Evolutionary conservation across 2,113 vertebrate species (phyloP).

Genomic region (Carassius carassius): DNA sequence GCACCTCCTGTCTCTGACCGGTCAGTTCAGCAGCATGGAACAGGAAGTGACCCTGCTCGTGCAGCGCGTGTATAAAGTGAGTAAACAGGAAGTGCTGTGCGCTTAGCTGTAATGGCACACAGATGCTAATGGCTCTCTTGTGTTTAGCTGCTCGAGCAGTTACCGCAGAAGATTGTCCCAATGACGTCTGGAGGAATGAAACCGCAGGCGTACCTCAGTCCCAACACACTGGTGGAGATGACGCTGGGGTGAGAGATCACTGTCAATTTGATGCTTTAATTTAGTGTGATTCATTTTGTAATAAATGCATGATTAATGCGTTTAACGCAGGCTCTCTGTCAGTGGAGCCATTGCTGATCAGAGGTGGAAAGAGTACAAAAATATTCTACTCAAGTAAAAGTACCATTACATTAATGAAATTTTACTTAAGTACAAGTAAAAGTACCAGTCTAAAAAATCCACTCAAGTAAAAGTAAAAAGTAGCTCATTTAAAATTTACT

Average conservation of each 20-base stretch:
- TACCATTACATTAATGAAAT: no score
- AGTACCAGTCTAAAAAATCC: no score
- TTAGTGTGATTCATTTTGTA: no score
- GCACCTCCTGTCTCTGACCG: slow-evolving; percentile 84
- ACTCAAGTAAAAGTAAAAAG: no score
- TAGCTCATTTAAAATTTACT: no score
- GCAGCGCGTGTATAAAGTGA: slow-evolving; percentile 88
- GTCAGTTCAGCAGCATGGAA: slow-evolving; percentile 88
- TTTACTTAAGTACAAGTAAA: no score
- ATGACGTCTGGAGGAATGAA: slow-evolving; percentile 84
- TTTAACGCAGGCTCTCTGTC: no score
- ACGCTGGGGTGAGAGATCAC: slow-evolving; percentile 87
- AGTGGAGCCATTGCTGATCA: no score
- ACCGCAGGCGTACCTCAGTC: slow-evolving; percentile 90
- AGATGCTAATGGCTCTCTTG: background rate
- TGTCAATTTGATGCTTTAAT: no score
- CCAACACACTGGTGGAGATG: slow-evolving; percentile 98
- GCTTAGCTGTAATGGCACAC: background rate
- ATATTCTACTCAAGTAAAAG: no score
- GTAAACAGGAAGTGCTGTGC: background rate
- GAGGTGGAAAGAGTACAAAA: no score
- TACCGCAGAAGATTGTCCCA: slow-evolving; percentile 89
- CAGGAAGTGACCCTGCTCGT: slow-evolving; percentile 90
- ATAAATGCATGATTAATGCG: no score
- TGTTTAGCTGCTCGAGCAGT: slow-evolving; percentile 86